These are phyloP conservation scores for Chitala chitala DNA, from an alignment of 2,113 vertebrate genomes.

Conservation along the genomic window DNA sequence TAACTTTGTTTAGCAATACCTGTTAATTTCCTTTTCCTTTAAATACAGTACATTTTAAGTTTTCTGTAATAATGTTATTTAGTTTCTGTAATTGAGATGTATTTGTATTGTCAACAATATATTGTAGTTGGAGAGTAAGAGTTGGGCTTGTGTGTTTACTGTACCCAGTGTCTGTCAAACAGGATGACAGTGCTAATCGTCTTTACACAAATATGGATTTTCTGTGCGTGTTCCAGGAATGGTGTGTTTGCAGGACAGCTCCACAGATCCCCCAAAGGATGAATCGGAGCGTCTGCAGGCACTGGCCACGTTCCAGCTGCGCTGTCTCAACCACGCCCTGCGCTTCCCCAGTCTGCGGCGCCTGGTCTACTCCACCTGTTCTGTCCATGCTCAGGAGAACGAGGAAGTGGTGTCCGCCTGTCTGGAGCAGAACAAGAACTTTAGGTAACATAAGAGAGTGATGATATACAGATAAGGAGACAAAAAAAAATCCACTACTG, in stretches of 20 bases:
- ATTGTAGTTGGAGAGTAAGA: no score
- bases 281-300: conserved; percentile 61
- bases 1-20: no score
- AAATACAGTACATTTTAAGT: no score
- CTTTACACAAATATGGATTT: background rate
- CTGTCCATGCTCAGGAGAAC: conserved; percentile 80
- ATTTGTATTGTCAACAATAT: no score
- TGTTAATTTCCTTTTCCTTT: background rate
- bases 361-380: conserved; percentile 91
- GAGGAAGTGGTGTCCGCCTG: conserved; percentile 74
- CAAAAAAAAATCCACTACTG: no score
- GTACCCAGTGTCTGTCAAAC: background rate
- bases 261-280: conserved; percentile 32
- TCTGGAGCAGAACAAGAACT: conserved; percentile 62
- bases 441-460: conserved; percentile 64
- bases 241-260: conserved; percentile 56
- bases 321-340: conserved; percentile 70
- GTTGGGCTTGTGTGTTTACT: background rate
- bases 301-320: conserved; percentile 77
- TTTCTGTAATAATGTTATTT: background rate
- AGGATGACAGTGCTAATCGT: background rate
- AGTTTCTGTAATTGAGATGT: background rate
- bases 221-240: conserved; percentile 66
- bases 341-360: conserved; percentile 72
- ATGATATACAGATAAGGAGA: background rate